phyloP scores from a whole-genome alignment of 2,797 vertebrate genomes.

The Malurus leucopterus region DNA sequence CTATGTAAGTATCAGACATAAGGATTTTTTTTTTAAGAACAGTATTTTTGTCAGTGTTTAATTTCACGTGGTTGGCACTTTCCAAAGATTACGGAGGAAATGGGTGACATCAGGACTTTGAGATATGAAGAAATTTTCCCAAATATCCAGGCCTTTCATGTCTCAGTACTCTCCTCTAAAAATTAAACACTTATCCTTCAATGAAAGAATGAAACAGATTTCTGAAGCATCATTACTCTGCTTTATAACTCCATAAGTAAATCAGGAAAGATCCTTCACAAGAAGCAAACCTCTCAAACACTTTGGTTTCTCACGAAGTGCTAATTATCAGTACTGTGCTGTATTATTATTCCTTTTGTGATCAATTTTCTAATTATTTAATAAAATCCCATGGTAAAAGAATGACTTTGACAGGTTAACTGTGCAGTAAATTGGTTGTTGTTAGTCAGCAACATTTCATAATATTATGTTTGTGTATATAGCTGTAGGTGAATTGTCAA shows the following conservation, averaged over 20 bases:
- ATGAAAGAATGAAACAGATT: neutral
- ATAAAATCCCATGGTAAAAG: neutral
- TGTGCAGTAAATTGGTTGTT: neutral
- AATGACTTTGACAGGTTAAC: neutral
- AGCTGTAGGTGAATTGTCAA: neutral
- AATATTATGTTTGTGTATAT: neutral
- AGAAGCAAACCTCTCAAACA: neutral
- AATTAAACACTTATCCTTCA: neutral
- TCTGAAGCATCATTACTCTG: neutral
- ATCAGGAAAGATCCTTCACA: neutral
- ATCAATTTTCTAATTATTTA: neutral
- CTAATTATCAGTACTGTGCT: neutral
- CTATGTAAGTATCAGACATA: neutral
- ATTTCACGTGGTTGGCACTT: constrained; percentile 17
- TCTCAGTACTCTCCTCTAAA: neutral
- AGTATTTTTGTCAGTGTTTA: constrained; percentile 29
- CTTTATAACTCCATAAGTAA: neutral
- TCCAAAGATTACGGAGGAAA: constrained; percentile 6
- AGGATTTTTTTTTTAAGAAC: neutral
- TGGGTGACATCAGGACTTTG: neutral
- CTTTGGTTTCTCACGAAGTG: neutral
- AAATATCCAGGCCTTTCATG: neutral
- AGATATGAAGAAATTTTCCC: constrained; percentile 23
- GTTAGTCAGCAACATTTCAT: neutral
- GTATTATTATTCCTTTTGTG: neutral